Conservation (phyloP, 2,797 vertebrate genomes). For the Intellagama lesueurii region DNA sequence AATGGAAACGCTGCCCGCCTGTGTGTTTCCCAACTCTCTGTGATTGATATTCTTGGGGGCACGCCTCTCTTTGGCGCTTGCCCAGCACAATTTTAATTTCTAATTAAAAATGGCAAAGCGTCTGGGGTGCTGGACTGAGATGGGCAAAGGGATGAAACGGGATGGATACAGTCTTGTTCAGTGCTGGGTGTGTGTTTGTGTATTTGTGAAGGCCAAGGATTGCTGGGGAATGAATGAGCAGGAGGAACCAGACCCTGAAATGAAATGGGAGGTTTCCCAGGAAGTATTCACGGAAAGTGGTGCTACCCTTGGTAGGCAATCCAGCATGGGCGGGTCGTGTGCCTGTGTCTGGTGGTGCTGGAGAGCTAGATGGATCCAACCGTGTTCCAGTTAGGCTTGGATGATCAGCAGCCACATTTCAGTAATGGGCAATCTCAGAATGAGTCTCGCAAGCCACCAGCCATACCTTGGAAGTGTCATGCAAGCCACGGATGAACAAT, state of each 20-base stretch:
- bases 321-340: background rate
- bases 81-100: slow-evolving; percentile 45
- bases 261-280: background rate
- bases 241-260: background rate
- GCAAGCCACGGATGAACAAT: slow-evolving; percentile 54
- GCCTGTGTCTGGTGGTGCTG: too few relatives aligned
- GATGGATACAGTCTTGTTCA: fast-evolving
- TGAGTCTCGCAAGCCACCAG: background rate
- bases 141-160: slow-evolving; percentile 1
- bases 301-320: slow-evolving; percentile 22
- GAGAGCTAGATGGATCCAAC: fast-evolving
- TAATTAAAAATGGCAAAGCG: slow-evolving; percentile 64
- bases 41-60: slow-evolving; percentile 37
- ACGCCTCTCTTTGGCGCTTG: slow-evolving; percentile 35
- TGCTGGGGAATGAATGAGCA: background rate
- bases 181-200: background rate
- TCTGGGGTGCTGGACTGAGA: background rate
- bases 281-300: slow-evolving; percentile 45
- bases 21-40: slow-evolving; percentile 59
- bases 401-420: background rate
- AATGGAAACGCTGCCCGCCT: slow-evolving; percentile 7
- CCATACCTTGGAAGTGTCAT: background rate
- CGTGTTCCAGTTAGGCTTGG: slow-evolving; percentile 27
- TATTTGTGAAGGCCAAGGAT: background rate
- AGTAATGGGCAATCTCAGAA: background rate